Percentiles rank a stretch among this genome's conserved stretches.
These are phyloP conservation scores for Propithecus perrieri DNA, from an alignment of 2,797 vertebrate genomes.

Conservation along the genomic window DNA sequence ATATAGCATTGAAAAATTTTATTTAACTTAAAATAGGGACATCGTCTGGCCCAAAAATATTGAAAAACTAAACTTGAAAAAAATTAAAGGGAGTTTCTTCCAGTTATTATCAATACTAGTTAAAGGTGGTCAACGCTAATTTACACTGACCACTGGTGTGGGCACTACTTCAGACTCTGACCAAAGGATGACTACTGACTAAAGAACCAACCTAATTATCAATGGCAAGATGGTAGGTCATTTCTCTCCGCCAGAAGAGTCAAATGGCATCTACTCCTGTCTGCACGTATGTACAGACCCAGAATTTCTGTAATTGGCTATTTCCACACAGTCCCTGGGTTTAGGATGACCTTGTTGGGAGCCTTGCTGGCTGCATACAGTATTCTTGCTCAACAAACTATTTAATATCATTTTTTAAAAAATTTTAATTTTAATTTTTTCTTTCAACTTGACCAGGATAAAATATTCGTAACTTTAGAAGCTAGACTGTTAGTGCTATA, in stretches of 20 bases:
- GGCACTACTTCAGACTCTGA: not conserved
- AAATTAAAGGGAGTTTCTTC: not conserved
- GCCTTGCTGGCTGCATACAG: not conserved
- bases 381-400: not conserved
- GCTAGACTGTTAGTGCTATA: not conserved
- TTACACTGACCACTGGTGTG: not conserved
- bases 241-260: not conserved
- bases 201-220: not conserved
- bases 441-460: no score
- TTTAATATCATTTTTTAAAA: not conserved
- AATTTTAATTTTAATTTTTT: no score
- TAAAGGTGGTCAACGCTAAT: not conserved
- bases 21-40: not conserved
- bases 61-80: not conserved
- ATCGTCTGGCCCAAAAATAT: not conserved
- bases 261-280: not conserved
- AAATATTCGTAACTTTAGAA: not conserved
- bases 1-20: not conserved
- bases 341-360: not conserved
- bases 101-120: not conserved
- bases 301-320: not conserved
- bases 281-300: fast-evolving
- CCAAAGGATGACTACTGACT: not conserved
- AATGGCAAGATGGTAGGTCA: not conserved
- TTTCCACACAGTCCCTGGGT: not conserved